These are phyloP conservation scores for Nothocercus nigrocapillus DNA, from an alignment of 2,113 vertebrate species.

Conservation along the genomic window DNA sequence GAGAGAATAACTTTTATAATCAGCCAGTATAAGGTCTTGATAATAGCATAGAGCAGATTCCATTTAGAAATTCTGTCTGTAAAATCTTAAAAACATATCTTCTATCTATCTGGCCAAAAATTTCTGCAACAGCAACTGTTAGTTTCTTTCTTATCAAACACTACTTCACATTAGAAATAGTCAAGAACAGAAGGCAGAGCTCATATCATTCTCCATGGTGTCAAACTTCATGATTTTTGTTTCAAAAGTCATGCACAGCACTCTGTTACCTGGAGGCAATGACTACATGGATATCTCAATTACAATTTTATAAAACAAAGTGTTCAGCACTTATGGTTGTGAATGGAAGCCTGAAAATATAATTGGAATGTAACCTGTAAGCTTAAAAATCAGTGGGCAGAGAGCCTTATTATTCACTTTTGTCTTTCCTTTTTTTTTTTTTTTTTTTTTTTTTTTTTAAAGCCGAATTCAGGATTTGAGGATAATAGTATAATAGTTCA, in stretches of 20 bases:
- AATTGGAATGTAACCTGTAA: background rate
- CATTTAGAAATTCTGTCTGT: background rate
- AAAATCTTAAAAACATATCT: background rate
- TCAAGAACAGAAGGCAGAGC: constrained; percentile 14
- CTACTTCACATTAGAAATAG: constrained; percentile 10
- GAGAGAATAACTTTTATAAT: background rate
- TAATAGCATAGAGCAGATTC: background rate
- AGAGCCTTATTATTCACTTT: background rate
- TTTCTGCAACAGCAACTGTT: constrained; percentile 43
- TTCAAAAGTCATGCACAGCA: background rate
- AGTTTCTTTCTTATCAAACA: constrained; percentile 8
- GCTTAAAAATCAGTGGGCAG: background rate
- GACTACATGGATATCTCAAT: constrained; percentile 11
- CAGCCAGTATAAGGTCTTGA: background rate
- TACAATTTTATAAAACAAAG: background rate
- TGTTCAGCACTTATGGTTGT: background rate
- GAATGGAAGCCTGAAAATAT: background rate
- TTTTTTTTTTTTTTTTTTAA: background rate
- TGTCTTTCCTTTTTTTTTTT: no score
- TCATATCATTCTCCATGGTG: background rate
- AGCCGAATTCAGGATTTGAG: background rate
- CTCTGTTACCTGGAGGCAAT: constrained; percentile 30
- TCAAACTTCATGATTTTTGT: constrained; percentile 17
- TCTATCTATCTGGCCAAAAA: constrained; percentile 3
- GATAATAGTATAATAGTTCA: background rate